Evolutionary conservation across 1,140 invertebrate species (phyloP).

Genomic region (Ladona fulva): DNA sequence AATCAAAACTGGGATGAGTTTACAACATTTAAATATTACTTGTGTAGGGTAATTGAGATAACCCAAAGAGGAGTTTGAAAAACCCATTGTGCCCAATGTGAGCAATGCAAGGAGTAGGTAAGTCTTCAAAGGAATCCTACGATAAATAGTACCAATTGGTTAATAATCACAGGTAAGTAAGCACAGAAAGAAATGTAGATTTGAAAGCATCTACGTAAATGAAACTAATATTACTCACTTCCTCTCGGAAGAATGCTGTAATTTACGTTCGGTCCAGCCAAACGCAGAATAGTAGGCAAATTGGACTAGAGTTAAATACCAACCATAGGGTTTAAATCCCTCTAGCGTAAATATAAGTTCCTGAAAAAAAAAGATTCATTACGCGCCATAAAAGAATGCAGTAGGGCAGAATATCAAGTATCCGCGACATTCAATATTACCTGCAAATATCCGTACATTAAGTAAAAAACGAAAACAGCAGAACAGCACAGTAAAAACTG

Average conservation of each 20-base stretch:
- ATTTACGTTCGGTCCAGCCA: slow-evolving; percentile 62
- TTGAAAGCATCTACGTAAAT: slow-evolving; percentile 9
- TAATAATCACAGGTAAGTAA: slow-evolving; percentile 19
- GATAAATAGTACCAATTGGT: slow-evolving; percentile 32
- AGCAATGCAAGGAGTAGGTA: slow-evolving; percentile 76
- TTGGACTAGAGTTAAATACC: slow-evolving; percentile 88
- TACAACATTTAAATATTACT: slow-evolving; percentile 94
- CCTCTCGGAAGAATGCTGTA: slow-evolving; percentile 52
- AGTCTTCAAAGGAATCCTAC: slow-evolving; percentile 70
- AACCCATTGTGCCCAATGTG: slow-evolving; percentile 89
- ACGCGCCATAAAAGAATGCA: slow-evolving; percentile 12
- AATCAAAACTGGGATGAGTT: slow-evolving; percentile 88
- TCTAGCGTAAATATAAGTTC: slow-evolving; percentile 85
- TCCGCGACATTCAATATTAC: slow-evolving; percentile 31
- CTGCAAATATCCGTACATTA: slow-evolving; percentile 86
- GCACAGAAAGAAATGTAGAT: slow-evolving; percentile 19
- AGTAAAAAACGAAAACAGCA: slow-evolving; percentile 78
- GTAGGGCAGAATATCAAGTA: slow-evolving; percentile 15
- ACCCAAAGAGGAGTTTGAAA: slow-evolving; percentile 90
- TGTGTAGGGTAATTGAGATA: slow-evolving; percentile 92
- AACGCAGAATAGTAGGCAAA: slow-evolving; percentile 80
- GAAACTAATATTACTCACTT: slow-evolving; percentile 45
- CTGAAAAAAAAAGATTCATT: slow-evolving; percentile 36
- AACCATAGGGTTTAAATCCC: slow-evolving; percentile 80
- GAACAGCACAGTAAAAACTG: slow-evolving; percentile 70